phyloP scores from a whole-genome alignment of 2,797 vertebrate species.

The Dromococcyx pavoninus region DNA sequence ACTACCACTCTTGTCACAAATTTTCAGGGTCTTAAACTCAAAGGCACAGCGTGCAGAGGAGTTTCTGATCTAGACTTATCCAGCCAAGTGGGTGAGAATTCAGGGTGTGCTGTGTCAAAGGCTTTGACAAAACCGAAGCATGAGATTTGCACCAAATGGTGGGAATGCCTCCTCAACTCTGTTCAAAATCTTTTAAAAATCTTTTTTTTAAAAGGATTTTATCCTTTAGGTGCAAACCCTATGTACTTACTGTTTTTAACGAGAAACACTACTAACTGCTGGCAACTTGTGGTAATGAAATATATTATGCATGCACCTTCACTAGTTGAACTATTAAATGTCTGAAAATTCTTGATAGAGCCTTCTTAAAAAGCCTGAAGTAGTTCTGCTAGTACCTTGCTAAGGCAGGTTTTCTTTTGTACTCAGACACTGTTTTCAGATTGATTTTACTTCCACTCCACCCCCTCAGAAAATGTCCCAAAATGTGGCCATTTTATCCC shows the following conservation, averaged over 20 bases:
- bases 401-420: not conserved
- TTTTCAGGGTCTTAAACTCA: not conserved
- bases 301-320: not conserved
- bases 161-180: not conserved
- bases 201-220: not conserved
- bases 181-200: not conserved
- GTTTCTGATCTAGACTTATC: not conserved
- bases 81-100: not conserved
- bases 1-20: not conserved
- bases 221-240: not conserved
- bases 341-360: not conserved
- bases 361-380: not conserved
- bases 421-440: not conserved
- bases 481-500: not conserved
- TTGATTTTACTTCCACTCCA: not conserved
- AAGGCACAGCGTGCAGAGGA: not conserved
- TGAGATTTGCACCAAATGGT: not conserved
- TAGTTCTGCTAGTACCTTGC: not conserved
- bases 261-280: not conserved
- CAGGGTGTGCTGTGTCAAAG: not conserved
- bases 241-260: rapidly evolving
- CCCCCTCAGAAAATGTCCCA: not conserved
- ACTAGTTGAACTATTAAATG: not conserved
- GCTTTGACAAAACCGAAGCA: not conserved
- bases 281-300: not conserved